Evolutionary conservation across 2,113 vertebrate genomes (phyloP), one percentile per base, ranked within the genome.

Genomic region (Acanthisitta chloris): DNA sequence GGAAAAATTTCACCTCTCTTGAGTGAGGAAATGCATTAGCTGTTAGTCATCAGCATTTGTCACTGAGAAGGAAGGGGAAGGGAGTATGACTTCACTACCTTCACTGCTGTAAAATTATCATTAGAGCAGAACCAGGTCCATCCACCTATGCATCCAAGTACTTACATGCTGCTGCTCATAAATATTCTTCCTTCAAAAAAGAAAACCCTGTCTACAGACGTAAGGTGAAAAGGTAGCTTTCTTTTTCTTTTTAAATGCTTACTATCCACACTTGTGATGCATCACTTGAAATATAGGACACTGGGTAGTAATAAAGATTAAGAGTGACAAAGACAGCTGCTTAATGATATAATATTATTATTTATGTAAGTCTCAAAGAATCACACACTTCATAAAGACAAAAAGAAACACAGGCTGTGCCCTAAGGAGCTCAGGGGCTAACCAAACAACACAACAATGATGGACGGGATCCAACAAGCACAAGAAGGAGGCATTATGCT

Each of bases 401-500:
- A 78, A 65, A 80, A 90, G 38, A 91, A 92, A 45, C 62, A 64
- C 0, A n/a, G 54, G 54, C 61, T 91, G 49, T 87, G 84, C 78
- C 84, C 89, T 85, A 38, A 91, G 81, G 73, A 95, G 79, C 81
- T 94, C 86, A 89, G 81, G 93, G 61, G 74, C 91, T 88, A 89
- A 80, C 58, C 58, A 96, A 94, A 92, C 64, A 91, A 38, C 89
- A 57, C 29, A 71, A 87, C 86, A 90, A 64, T 66, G 55, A 96
- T 0, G 13, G 72, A 95, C 59, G 69, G 61, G 38, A 78, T 65
- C 74, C 86, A 90, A 88, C 58, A 83, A 77, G 80, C 71, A 86
- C 64, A 48, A 7, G 77, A 74, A 77, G 86, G 48, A 86, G 61
- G 72, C 43, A 81, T 92, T 92, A 81, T 14, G 18, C 43, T 55